phyloP scores from a whole-genome alignment of 2,888 invertebrate species.

The Caenorhabditis panamensis region DNA sequence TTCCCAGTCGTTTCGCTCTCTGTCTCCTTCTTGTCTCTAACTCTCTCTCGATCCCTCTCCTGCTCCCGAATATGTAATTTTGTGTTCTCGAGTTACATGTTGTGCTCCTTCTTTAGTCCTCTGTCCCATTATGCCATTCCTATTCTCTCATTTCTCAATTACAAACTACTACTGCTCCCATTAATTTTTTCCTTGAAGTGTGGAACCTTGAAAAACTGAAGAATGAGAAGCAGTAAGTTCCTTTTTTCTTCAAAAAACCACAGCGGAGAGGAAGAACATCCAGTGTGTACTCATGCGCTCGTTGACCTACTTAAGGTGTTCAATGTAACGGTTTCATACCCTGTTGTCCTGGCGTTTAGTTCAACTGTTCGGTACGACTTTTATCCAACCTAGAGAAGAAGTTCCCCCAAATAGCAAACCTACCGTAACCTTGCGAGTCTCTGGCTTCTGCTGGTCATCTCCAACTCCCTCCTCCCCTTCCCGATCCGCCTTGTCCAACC shows the following conservation, averaged over 20 bases:
- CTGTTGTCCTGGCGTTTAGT: background rate
- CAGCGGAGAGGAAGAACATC: conserved; percentile 3
- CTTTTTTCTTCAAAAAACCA: conserved; percentile 10
- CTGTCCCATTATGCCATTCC: conserved; percentile 33
- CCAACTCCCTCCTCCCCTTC: background rate
- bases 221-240: conserved; percentile 43
- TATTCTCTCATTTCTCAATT: conserved; percentile 31
- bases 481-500: conserved; percentile 1
- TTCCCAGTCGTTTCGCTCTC: conserved; percentile 11
- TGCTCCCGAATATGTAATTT: conserved; percentile 43
- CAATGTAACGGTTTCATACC: conserved; percentile 15
- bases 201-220: background rate
- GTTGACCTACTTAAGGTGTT: conserved; percentile 39
- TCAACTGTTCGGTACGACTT: too few species aligned
- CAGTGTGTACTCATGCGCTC: conserved; percentile 37
- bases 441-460: background rate
- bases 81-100: conserved; percentile 46
- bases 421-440: background rate
- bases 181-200: background rate
- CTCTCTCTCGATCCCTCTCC: too few species aligned
- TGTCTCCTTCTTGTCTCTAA: conserved; percentile 15
- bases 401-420: background rate
- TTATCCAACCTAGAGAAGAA: too few species aligned
- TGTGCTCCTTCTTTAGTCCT: conserved; percentile 32
- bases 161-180: conserved; percentile 13